Conservation (phyloP, 2,888 invertebrate species). For the Chesias legatella region DNA sequence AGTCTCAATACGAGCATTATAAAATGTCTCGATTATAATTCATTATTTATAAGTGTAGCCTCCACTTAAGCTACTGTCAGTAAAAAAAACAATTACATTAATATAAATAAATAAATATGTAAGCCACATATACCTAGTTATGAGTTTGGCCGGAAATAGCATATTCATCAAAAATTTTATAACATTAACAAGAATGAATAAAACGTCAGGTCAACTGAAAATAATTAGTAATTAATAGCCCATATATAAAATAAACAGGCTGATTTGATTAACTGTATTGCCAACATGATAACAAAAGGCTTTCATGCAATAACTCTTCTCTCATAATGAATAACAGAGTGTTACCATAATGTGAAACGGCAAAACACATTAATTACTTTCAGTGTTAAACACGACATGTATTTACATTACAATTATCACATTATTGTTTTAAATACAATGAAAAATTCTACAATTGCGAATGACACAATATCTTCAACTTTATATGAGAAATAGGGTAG, state of each 20-base stretch:
- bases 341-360: constrained; percentile 12
- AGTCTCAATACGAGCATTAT: too few relatives aligned
- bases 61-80: too few relatives aligned
- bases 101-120: too few relatives aligned
- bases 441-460: constrained; percentile 18
- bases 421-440: constrained; percentile 22
- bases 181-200: constrained; percentile 1
- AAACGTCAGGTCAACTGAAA: constrained; percentile 6
- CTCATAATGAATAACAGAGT: not conserved
- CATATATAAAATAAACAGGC: constrained; percentile 1
- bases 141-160: too few relatives aligned
- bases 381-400: constrained; percentile 34
- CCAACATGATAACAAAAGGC: constrained; percentile 3
- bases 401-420: constrained; percentile 33
- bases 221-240: constrained; percentile 1
- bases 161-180: too few relatives aligned
- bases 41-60: too few relatives aligned
- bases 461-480: constrained; percentile 16
- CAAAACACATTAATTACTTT: constrained; percentile 28
- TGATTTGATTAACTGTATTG: constrained; percentile 9
- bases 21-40: too few relatives aligned
- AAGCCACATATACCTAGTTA: too few relatives aligned
- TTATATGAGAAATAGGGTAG: constrained; percentile 13
- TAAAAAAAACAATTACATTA: too few relatives aligned
- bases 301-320: constrained; percentile 15